Conservation (phyloP, 2,113 vertebrate species). For the Lampris incognitus region DNA sequence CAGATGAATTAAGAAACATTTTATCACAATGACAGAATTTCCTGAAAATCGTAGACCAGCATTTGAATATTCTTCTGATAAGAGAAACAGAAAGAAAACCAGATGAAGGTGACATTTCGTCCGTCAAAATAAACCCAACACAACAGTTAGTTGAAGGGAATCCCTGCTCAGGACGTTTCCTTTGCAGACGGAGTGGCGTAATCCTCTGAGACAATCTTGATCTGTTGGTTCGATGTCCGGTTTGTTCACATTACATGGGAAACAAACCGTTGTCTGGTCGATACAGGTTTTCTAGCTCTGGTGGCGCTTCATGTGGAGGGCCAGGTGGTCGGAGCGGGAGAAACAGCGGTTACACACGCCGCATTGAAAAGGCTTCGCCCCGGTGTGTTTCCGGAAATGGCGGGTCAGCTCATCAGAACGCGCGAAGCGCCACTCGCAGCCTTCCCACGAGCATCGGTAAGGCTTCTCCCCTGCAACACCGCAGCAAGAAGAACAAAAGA, state of each 20-base stretch:
- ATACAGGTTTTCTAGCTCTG: slow-evolving; percentile 84
- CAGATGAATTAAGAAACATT: background rate
- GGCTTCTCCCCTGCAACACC: slow-evolving; percentile 92
- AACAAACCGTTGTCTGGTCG: slow-evolving; percentile 2
- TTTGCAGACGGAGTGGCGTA: slow-evolving; percentile 22
- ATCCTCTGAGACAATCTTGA: slow-evolving; percentile 14
- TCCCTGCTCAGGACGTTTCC: slow-evolving; percentile 33
- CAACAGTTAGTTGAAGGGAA: slow-evolving; percentile 31
- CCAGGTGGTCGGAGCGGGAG: slow-evolving; percentile 97
- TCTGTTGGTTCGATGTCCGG: slow-evolving; percentile 35
- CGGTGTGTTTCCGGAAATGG: slow-evolving; percentile 97
- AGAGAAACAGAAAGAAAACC: slow-evolving; percentile 46
- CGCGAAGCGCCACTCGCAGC: slow-evolving; percentile 97
- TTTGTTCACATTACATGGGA: slow-evolving; percentile 4
- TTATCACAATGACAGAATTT: slow-evolving; percentile 17
- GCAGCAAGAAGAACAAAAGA: slow-evolving; percentile 10
- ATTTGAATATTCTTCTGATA: slow-evolving; percentile 8
- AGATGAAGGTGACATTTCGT: slow-evolving; percentile 39
- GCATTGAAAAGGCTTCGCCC: slow-evolving; percentile 98
- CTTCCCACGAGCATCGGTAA: slow-evolving; percentile 96
- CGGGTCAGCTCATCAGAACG: slow-evolving; percentile 96
- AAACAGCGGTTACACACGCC: slow-evolving; percentile 93
- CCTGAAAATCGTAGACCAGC: background rate
- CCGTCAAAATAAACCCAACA: slow-evolving; percentile 40
- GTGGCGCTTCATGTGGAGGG: slow-evolving; percentile 98